phyloP scores from a whole-genome alignment of 2,113 vertebrate genomes.

The Phrynosoma blainvillii region DNA sequence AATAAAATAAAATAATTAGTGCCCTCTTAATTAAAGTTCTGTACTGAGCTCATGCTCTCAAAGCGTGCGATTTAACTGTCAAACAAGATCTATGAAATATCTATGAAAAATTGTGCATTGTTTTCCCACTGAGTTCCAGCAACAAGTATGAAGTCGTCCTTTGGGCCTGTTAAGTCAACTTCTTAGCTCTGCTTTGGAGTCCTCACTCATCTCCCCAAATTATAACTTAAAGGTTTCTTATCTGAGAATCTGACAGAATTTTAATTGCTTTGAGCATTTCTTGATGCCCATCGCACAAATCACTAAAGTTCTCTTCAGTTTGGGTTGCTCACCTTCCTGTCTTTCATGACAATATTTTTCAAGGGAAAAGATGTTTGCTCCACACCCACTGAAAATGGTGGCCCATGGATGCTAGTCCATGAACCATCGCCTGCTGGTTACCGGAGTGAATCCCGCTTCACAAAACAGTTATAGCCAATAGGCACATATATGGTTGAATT shows the following conservation, averaged over 20 bases:
- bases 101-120: not conserved
- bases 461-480: no score
- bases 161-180: not conserved
- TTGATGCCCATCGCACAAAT: not conserved
- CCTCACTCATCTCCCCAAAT: not conserved
- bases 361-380: not conserved
- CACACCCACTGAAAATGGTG: not conserved
- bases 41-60: no score
- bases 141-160: not conserved
- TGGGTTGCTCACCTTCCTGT: not conserved
- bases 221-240: conserved; percentile 17
- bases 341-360: not conserved
- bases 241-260: not conserved
- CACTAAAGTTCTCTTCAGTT: rapidly evolving
- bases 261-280: not conserved
- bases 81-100: not conserved
- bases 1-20: not conserved
- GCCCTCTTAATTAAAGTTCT: no score
- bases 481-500: no score
- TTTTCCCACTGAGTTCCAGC: not conserved
- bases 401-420: not conserved
- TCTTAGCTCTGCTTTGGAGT: no score
- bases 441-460: not conserved
- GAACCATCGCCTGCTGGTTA: not conserved
- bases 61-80: no score